Evolutionary conservation across 2,888 invertebrate species (phyloP).

Genomic region (Asteroscopus sphinx): DNA sequence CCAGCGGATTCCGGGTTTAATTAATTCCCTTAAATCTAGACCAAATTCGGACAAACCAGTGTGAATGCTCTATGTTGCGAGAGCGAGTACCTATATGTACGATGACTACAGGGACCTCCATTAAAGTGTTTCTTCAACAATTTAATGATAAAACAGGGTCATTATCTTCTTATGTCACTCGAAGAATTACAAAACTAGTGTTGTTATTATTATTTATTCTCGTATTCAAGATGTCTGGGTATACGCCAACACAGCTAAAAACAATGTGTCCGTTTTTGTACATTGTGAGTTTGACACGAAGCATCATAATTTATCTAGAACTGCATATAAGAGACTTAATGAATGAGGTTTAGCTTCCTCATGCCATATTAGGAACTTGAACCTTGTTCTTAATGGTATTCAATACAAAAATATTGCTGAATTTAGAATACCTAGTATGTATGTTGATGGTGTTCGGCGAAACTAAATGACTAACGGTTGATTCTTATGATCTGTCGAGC

Average conservation of each 20-base stretch:
- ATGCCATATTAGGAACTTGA: slow-evolving; percentile 18
- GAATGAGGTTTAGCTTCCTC: slow-evolving; percentile 32
- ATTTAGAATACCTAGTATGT: slow-evolving; percentile 12
- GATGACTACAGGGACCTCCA: too few species aligned
- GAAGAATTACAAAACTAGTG: slow-evolving; percentile 20
- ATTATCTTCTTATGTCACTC: slow-evolving; percentile 18
- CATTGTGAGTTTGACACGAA: slow-evolving; percentile 35
- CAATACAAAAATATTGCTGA: slow-evolving; percentile 5
- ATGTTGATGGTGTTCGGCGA: slow-evolving; percentile 5
- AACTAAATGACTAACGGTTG: slow-evolving; percentile 1
- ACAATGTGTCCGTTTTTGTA: slow-evolving; percentile 23
- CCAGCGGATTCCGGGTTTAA: too few species aligned
- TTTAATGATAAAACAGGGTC: slow-evolving; percentile 19
- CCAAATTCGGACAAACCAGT: too few species aligned
- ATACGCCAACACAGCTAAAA: slow-evolving; percentile 25
- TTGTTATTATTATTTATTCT: slow-evolving; percentile 22
- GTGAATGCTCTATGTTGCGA: too few species aligned
- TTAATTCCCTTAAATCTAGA: too few species aligned
- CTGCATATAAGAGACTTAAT: slow-evolving; percentile 11
- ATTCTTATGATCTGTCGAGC: too few species aligned
- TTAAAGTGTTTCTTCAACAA: slow-evolving; percentile 23
- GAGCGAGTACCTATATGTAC: slow-evolving; percentile 33
- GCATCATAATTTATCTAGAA: slow-evolving; percentile 31
- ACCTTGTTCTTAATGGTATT: slow-evolving; percentile 1
- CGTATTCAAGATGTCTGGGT: slow-evolving; percentile 21